A percentile compares a stretch with the other conserved stretches of the same genome.
These are phyloP conservation scores for Heliconius cydno DNA, from an alignment of 2,888 invertebrate species.

Conservation along the genomic window DNA sequence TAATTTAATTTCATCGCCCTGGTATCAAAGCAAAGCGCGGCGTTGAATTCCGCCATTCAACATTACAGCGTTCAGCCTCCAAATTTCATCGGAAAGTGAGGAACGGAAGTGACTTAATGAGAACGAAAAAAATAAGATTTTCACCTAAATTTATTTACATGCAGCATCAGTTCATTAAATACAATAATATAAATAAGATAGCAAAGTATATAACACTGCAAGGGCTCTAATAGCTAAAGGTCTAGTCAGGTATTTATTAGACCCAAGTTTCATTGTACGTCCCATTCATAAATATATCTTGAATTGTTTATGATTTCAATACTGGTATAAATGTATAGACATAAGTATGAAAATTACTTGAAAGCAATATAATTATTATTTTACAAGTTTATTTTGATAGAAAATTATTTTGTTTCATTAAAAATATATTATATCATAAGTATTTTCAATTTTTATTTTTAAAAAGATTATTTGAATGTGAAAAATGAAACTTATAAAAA, in stretches of 20 bases:
- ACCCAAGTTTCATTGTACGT: conserved; percentile 25
- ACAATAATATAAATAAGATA: not conserved
- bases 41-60: no score
- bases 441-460: no score
- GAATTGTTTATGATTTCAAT: conserved; percentile 37
- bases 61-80: no score
- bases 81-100: no score
- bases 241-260: conserved; percentile 24
- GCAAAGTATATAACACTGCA: conserved; percentile 9
- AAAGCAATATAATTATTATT: conserved; percentile 23
- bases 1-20: no score
- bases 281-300: conserved; percentile 37
- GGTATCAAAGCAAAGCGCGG: no score
- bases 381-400: no score
- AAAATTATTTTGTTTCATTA: no score
- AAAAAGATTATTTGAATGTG: no score
- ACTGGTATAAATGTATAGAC: conserved; percentile 28
- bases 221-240: conserved; percentile 22
- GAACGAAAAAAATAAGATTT: not conserved
- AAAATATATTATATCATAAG: no score
- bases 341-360: conserved; percentile 29
- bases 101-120: no score
- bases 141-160: not conserved
- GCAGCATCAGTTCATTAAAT: not conserved
- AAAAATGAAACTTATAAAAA: no score